Evolutionary conservation across 2,888 invertebrate genomes (phyloP), one percentile per base, ranked within the genome.

Genomic region (Laspeyria flexula): DNA sequence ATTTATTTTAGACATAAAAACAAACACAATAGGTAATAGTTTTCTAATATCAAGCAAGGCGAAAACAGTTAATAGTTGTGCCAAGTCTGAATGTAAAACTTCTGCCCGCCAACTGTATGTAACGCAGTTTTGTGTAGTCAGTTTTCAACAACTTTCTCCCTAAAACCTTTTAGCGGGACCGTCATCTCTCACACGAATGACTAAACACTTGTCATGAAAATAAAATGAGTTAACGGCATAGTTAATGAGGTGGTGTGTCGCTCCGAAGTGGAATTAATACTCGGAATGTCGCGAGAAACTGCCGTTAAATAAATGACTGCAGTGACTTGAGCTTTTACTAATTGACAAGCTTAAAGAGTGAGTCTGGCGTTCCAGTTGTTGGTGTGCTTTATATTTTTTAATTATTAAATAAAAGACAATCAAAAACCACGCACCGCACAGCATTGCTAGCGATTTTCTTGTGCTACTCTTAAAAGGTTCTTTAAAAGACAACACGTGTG

Each of bases 241-340:
- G 49, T 70, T 64, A 65, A 77, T 74, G 65, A 71, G 67, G 30
- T 30, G 21, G 31, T 67, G 55, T 66, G 73, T 65, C 62, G 65
- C 12, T 38, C 13, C n/a, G 42, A 38, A 44, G 43, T 53, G 29
- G 58, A 74, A 67, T 75, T 73, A 74, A 70, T 76, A 75, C 48
- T 70, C 65, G 43, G 43, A 78, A 69, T 76, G 81, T 81, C 79
- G 61, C 65, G 57, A 65, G 43, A 67, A 55, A 69, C 50, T 66
- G 59, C 59, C 37, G 60, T 64, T 62, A 75, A 79, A 83, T 76
- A 81, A 85, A 86, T 79, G 79, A 75, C 55, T 61, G 49, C 65
- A 70, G 71, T 86, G 88, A 88, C 88, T 86, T 10, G 77, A 65
- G 59, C 55, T 65, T 77, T 77, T 60, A 65, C 68, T 81, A 81